phyloP scores from a whole-genome alignment of 37 sponge, comb jelly and placozoan species.

The Eunapius fragilis region DNA sequence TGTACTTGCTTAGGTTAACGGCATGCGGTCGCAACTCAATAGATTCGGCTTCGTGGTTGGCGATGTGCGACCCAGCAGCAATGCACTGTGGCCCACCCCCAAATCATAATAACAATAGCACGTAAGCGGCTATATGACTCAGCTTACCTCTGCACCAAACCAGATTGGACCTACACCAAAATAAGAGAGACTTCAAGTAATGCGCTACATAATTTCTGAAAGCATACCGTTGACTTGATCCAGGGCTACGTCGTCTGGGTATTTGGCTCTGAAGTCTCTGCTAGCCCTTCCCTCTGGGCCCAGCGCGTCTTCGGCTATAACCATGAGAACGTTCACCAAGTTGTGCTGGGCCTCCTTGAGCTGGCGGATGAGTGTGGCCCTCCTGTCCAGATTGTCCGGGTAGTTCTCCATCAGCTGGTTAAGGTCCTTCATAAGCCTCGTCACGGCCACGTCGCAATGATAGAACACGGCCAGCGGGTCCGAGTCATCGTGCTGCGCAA shows the following conservation, averaged over 20 bases:
- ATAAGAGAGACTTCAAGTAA: neutral
- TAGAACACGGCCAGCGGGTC: constrained; percentile 69
- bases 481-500: constrained; percentile 52
- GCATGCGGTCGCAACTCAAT: constrained; percentile 78
- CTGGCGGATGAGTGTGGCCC: constrained; percentile 56
- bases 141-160: constrained; percentile 91
- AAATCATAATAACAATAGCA: neutral
- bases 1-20: constrained; percentile 57
- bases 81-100: constrained; percentile 62
- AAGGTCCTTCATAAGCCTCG: constrained; percentile 53
- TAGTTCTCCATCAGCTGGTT: constrained; percentile 45
- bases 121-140: neutral
- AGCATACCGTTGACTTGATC: constrained; percentile 79
- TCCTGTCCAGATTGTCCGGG: constrained; percentile 66
- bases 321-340: constrained; percentile 72
- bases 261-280: constrained; percentile 78
- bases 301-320: constrained; percentile 36
- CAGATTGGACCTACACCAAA: constrained; percentile 74
- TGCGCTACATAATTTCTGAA: neutral
- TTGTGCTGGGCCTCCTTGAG: constrained; percentile 84
- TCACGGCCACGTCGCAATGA: constrained; percentile 72
- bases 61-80: constrained; percentile 84
- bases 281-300: constrained; percentile 42
- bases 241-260: constrained; percentile 77
- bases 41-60: constrained; percentile 80